Base-by-base conservation (phyloP, 2,113 vertebrate species). In the Motacilla alba region DNA sequence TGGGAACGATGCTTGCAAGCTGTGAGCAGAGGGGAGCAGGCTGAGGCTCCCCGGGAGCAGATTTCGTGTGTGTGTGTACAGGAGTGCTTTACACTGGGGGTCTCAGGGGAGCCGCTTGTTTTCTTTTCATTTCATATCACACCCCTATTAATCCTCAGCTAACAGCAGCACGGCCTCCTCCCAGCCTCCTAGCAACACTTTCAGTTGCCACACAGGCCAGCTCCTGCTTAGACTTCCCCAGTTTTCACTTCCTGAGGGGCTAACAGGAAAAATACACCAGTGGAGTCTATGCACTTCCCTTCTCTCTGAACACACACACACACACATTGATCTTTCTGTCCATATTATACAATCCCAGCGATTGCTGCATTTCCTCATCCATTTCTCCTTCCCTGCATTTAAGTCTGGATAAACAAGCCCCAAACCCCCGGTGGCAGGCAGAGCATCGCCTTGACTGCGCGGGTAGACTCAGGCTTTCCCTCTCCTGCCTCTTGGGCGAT, bases 181-280 rank as follows among this genome's bases (percentile, higher is more conserved):
- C 83, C 90, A 96, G 97, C 96, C 92, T 97, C 98, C 97, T 98
- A 98, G 98, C 98, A 98, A 98, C 97, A 96, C 87, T 83, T 94
- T 46, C 72, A 58, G 44, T 89, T 68, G 83, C 90, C 96, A 95
- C 76, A 47, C 69, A 89, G 89, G 83, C 90, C 66, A n/a, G 76
- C 35, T 91, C 67, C 89, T 37, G 21, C 56, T 68, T 70, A 76
- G 60, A 23, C 74, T 86, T 59, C 66, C 85, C 63, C 83, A 67
- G 46, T 88, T 90, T 86, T 37, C 62, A 93, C 79, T 92, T 94
- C 55, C 67, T 75, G 72, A 75, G 41, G 53, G 39, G 37, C 55
- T 85, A 47, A 64, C 37, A 68, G 66, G 62, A 46, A 84, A 90
- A 94, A 94, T 37, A 49, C 60, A 84, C 44, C n/a, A 43, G 59